phyloP scores from a whole-genome alignment of 2,888 invertebrate genomes.

The Chaetogeoica ovagalla region DNA sequence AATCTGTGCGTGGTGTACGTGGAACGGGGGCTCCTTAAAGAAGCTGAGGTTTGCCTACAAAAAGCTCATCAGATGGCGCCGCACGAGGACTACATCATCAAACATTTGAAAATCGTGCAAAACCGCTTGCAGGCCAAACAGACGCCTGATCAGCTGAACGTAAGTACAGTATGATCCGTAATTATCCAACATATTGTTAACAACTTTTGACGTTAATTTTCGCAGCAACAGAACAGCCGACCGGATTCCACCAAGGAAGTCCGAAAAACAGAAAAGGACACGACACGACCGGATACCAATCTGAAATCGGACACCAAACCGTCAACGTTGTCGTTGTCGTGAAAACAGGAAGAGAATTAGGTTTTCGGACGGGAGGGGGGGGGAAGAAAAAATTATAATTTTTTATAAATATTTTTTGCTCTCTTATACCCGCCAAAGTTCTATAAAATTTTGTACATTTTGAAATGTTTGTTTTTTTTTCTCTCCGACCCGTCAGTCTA shows the following conservation, averaged over 20 bases:
- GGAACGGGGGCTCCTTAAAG: conserved; percentile 82
- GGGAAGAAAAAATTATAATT: not conserved
- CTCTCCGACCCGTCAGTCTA: too few species aligned
- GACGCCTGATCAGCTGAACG: conserved; percentile 23
- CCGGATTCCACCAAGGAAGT: conserved; percentile 46
- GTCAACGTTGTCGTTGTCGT: conserved; percentile 38
- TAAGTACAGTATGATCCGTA: not conserved
- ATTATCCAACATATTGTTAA: not conserved
- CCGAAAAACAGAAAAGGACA: conserved; percentile 48
- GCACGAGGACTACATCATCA: conserved; percentile 84
- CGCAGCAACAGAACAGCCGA: conserved; percentile 22
- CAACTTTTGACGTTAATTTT: not conserved
- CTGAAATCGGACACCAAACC: conserved; percentile 42
- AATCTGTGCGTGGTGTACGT: conserved; percentile 96
- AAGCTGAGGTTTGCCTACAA: conserved; percentile 82
- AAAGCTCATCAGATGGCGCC: conserved; percentile 82
- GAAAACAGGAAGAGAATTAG: conserved; percentile 1
- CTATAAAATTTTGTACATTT: too few species aligned
- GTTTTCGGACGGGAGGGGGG: too few species aligned
- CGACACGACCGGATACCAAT: conserved; percentile 40
- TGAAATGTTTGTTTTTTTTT: too few species aligned
- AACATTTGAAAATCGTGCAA: conserved; percentile 87
- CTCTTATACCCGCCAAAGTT: not conserved
- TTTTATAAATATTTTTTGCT: conserved; percentile 28
- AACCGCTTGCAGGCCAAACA: conserved; percentile 54